Conservation (phyloP, 2,797 vertebrate species). For the Miichthys miiuy region DNA sequence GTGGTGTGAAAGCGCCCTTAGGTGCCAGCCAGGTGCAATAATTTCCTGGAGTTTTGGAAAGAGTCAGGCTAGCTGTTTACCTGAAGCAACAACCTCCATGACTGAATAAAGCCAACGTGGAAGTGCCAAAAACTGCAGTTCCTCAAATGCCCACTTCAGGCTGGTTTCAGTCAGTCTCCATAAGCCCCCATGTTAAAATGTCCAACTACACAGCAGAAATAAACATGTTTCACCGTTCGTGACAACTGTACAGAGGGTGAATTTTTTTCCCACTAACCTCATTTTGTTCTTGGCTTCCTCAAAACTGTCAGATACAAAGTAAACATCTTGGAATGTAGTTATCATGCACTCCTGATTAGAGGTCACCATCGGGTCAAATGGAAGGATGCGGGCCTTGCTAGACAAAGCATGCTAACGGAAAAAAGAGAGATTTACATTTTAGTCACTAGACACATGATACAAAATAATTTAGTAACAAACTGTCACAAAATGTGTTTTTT, state of each 20-base stretch:
- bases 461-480: not conserved
- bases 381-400: constrained; percentile 84
- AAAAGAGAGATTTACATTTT: constrained; percentile 10
- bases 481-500: not conserved
- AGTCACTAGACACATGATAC: not conserved
- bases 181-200: no score
- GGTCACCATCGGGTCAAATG: constrained; percentile 89
- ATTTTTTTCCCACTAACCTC: constrained; percentile 79
- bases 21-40: not conserved
- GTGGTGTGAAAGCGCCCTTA: no score
- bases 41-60: not conserved
- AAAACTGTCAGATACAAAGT: constrained; percentile 93
- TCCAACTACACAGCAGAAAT: no score
- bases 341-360: constrained; percentile 92
- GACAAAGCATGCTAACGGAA: constrained; percentile 87
- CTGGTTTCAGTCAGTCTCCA: no score
- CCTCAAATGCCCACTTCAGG: no score
- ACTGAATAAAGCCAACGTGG: no score
- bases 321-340: constrained; percentile 93
- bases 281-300: constrained; percentile 94
- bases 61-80: not conserved
- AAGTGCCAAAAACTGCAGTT: no score
- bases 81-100: no score
- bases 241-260: no score
- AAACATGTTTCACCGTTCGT: no score